phyloP scores from a whole-genome alignment of 2,888 invertebrate genomes.

The Ectemnius cavifrons region DNA sequence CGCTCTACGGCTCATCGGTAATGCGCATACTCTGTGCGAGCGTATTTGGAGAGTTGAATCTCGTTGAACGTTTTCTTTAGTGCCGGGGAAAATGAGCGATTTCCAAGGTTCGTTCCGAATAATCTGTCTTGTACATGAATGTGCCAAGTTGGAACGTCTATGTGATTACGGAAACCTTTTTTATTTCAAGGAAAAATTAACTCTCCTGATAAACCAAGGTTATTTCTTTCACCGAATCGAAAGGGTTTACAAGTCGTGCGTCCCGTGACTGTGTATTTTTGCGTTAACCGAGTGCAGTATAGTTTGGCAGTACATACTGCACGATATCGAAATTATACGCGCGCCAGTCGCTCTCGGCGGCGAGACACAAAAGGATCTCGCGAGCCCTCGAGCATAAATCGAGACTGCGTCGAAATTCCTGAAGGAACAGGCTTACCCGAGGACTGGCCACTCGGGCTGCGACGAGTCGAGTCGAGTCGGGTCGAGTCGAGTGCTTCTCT shows the following conservation, averaged over 20 bases:
- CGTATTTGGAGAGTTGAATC: too few species aligned
- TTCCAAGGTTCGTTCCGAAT: too few species aligned
- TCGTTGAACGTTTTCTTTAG: too few species aligned
- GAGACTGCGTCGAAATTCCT: constrained; percentile 52
- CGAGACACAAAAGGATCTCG: constrained; percentile 48
- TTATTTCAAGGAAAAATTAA: too few species aligned
- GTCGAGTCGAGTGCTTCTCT: constrained; percentile 9
- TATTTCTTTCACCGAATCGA: too few species aligned
- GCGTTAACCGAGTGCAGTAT: constrained; percentile 16
- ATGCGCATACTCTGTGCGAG: too few species aligned
- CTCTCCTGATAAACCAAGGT: not conserved
- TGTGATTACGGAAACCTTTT: too few species aligned
- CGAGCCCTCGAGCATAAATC: constrained; percentile 49
- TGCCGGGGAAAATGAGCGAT: too few species aligned
- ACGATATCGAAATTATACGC: constrained; percentile 61
- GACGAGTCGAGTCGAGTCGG: constrained; percentile 33
- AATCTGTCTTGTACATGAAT: too few species aligned
- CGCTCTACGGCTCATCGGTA: too few species aligned
- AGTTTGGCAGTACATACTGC: not conserved
- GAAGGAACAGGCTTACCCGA: constrained; percentile 1
- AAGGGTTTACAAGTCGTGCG: constrained; percentile 22
- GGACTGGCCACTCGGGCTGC: constrained; percentile 1
- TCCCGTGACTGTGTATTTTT: constrained; percentile 34
- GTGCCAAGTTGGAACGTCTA: too few species aligned
- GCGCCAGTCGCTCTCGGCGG: constrained; percentile 49